A percentile compares a stretch with the other conserved stretches of the same genome.
phyloP scores from a whole-genome alignment of 2,888 invertebrate species.

The Automeris io region DNA sequence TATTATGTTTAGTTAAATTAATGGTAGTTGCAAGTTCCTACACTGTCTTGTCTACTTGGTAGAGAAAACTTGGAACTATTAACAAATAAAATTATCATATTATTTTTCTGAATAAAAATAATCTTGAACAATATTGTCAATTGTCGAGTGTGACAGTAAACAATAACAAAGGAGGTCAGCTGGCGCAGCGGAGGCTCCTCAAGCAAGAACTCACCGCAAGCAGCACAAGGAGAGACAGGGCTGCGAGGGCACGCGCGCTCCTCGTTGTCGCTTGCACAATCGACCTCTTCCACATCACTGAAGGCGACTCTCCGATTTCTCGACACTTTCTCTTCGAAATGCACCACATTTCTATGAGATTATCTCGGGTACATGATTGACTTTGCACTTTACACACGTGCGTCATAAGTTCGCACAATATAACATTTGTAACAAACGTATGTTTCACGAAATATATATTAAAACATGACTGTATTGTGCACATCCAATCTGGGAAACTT shows the following conservation, averaged over 20 bases:
- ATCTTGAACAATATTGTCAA: too few relatives aligned
- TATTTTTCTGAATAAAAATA: too few relatives aligned
- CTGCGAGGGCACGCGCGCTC: slow-evolving; percentile 33
- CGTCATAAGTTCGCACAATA: slow-evolving; percentile 39
- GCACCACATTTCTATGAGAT: slow-evolving; percentile 29
- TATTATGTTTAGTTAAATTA: too few relatives aligned
- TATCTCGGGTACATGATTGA: slow-evolving; percentile 39
- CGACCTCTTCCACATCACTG: slow-evolving; percentile 75
- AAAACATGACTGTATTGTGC: slow-evolving; percentile 14
- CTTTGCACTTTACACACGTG: slow-evolving; percentile 20
- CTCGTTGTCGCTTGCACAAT: slow-evolving; percentile 64
- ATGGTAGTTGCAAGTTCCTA: too few relatives aligned
- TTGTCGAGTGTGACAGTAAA: background rate
- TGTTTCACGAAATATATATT: slow-evolving; percentile 13
- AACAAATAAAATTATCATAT: too few relatives aligned
- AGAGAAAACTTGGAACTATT: too few relatives aligned
- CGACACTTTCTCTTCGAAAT: slow-evolving; percentile 69
- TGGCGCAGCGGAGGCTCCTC: background rate
- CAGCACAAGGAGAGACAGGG: slow-evolving; percentile 38
- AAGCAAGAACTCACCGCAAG: slow-evolving; percentile 41
- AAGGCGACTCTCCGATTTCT: slow-evolving; percentile 69
- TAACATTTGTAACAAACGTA: slow-evolving; percentile 8
- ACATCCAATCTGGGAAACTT: background rate
- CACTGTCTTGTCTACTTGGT: too few relatives aligned
- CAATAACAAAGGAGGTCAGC: background rate